Evolutionary conservation across 2,888 invertebrate species (phyloP), one percentile per base, ranked within the genome.

Genomic region (Morpho deidamia): DNA sequence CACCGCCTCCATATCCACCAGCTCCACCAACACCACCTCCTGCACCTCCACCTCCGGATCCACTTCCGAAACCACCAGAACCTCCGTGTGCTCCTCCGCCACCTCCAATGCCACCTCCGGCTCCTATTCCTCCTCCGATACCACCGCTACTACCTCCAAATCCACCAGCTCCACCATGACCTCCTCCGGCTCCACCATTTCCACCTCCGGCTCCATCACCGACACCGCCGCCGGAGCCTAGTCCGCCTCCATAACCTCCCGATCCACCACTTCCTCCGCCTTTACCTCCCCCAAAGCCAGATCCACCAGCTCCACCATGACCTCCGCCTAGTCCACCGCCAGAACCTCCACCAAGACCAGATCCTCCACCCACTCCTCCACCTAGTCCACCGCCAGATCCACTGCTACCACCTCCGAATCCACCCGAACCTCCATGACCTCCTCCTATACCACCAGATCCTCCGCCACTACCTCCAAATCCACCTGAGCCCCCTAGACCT

Each of bases 121-220:
- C 1, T 39, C 62, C 61, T 1, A 51, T 51, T 0, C 33, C 8
- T 8, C 47, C 51, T 12, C 61, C 60, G 7, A 51, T 58, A 46
- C 61, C 58, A 7, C 50, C 51, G 0, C 48, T 54, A n/a, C 33
- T 10, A n/a, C 55, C 55, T 10, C 61, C 55, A 0, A 12, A 10
- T 8, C 47, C 51, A 12, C 61, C 60, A 7, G 50, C 58, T 44
- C 61, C 58, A 5, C 52, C 53, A 0, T 44, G 54, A 8, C 35
- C n/a, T 8, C 49, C 35, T 23, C 57, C 53, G 12, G 38, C 14
- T 32, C 62, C 62, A 8, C 55, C 46, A 38, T 39, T 37, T 1
- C 57, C 53, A 1, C 47, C 40, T 11, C 64, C 64, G 42, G 66
- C 56, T 48, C 66, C 59, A 42, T 65, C 57, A 23, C 66, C 69